Conservation (phyloP, 2,797 vertebrate genomes). For the Arrhamphus sclerolepis region DNA sequence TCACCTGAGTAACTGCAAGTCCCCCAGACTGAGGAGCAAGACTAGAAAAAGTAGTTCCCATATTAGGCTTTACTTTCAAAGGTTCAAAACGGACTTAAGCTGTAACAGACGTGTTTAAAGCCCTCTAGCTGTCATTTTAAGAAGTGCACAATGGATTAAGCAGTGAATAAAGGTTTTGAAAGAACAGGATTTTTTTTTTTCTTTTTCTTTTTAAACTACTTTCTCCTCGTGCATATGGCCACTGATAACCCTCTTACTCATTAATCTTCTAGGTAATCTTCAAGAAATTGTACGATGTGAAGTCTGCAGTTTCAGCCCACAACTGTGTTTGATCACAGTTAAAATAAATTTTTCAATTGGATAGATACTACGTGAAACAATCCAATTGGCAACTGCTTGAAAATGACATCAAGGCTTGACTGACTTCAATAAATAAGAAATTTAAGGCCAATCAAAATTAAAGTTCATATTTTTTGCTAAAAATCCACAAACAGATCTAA, state of each 20-base stretch:
- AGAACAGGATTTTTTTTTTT: no score
- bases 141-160: no score
- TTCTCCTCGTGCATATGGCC: no score
- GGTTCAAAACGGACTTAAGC: no score
- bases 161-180: no score
- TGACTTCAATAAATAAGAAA: slow-evolving; percentile 8
- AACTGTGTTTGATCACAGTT: slow-evolving; percentile 26
- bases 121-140: no score
- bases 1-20: slow-evolving; percentile 41
- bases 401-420: background rate
- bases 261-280: slow-evolving; percentile 41
- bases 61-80: slow-evolving; percentile 19
- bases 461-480: background rate
- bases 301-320: slow-evolving; percentile 32
- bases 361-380: slow-evolving; percentile 17
- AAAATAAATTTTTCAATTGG: slow-evolving; percentile 38
- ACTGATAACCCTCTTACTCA: slow-evolving; percentile 48
- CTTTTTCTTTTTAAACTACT: no score
- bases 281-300: slow-evolving; percentile 45
- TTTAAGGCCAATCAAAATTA: background rate
- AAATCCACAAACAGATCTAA: background rate
- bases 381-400: slow-evolving; percentile 3
- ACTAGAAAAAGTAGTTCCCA: slow-evolving; percentile 25
- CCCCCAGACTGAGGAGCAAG: slow-evolving; percentile 12
- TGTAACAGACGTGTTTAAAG: no score